These are phyloP conservation scores for Alca torda DNA, from an alignment of 2,797 vertebrate genomes.

Conservation along the genomic window DNA sequence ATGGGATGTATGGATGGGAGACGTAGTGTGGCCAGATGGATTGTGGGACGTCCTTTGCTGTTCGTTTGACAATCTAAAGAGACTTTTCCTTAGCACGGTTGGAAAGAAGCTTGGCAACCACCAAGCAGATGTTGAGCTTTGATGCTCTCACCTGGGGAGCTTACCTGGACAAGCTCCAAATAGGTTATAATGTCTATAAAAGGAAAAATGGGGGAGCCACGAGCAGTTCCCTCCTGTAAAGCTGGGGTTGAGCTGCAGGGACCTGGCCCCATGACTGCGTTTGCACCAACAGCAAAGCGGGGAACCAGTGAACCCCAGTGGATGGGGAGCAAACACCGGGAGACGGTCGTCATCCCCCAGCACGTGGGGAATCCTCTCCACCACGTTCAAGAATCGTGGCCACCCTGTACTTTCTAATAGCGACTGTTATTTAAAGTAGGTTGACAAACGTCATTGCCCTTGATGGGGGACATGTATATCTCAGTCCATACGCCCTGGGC, in stretches of 20 bases:
- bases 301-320: not conserved
- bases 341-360: not conserved
- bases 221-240: not conserved
- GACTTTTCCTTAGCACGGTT: not conserved
- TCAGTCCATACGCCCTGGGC: not conserved
- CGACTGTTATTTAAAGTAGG: not conserved
- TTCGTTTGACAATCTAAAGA: not conserved
- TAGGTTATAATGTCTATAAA: not conserved
- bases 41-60: not conserved
- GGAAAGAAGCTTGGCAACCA: not conserved
- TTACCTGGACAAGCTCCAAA: not conserved
- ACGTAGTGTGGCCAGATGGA: not conserved
- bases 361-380: not conserved
- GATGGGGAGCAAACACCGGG: not conserved
- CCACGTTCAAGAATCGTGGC: rapidly evolving
- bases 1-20: conserved; percentile 6
- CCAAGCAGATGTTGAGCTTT: not conserved
- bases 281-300: not conserved
- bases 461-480: rapidly evolving
- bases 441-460: not conserved
- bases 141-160: not conserved
- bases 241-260: not conserved
- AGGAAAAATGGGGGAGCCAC: not conserved
- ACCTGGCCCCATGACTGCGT: not conserved
- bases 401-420: not conserved